Conservation (phyloP, 1,140 invertebrate genomes). For the Danaus plexippus region DNA sequence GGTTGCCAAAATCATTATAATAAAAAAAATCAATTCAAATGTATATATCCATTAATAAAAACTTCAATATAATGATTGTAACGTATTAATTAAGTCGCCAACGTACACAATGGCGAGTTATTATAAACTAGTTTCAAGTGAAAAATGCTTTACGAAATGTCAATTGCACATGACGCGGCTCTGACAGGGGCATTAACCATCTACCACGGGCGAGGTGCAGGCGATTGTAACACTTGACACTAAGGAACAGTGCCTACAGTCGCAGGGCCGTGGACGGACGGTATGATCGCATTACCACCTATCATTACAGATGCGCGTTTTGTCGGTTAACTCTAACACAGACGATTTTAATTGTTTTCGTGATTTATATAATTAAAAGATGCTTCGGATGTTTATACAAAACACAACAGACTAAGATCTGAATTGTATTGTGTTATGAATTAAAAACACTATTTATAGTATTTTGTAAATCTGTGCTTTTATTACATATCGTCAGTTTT, state of each 20-base stretch:
- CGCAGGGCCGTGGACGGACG: neutral
- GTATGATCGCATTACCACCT: constrained; percentile 22
- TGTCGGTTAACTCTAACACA: constrained; percentile 15
- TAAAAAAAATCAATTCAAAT: no score
- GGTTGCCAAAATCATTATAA: no score
- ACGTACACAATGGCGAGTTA: constrained; percentile 1
- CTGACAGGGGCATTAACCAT: constrained; percentile 35
- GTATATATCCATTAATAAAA: no score
- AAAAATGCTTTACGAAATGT: constrained; percentile 24
- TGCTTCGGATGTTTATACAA: neutral
- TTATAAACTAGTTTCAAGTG: constrained; percentile 17
- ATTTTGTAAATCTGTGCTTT: no score
- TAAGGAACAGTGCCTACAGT: constrained; percentile 9
- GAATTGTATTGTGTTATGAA: no score
- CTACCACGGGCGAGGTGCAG: constrained; percentile 12
- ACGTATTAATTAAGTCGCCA: no score
- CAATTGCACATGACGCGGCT: constrained; percentile 18
- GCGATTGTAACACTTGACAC: constrained; percentile 4
- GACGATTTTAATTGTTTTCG: constrained; percentile 16
- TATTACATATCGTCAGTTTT: no score
- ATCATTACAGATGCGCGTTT: constrained; percentile 33
- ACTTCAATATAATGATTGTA: no score
- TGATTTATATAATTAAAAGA: constrained; percentile 10
- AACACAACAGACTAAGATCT: neutral
- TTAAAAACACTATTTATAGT: no score